Evolutionary conservation across 2,113 vertebrate species (phyloP), one percentile per base, ranked within the genome.

Genomic region (Stegastes partitus): DNA sequence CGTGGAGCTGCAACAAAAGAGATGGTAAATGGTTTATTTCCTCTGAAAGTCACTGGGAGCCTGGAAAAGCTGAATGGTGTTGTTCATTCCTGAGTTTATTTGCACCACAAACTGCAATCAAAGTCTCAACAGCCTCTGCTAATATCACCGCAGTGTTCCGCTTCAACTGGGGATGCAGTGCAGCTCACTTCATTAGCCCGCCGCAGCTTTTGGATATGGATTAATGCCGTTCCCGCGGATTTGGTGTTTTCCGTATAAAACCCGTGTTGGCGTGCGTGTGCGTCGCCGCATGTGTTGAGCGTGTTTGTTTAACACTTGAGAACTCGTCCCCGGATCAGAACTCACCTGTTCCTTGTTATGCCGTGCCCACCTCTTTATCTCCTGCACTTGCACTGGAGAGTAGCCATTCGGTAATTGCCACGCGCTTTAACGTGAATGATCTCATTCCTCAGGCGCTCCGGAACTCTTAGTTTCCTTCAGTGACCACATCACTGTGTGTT

Each of bases 1-100:
- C n/a, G 6, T 63, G 49, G 42, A 5, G 62, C 55, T 64, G 54
- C 45, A 67, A 51, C 54, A 61, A 74, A 70, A 56, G 23, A 64
- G 37, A 42, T 25, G 62, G 31, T 45, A 58, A 78, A 68, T 3
- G 49, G 14, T 76, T 77, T 76, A 42, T 69, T 87, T 68, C 67
- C 68, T 72, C 23, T 21, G 19, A 42, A 53, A 68, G 62, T 81
- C 70, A 67, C 23, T 63, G 22, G 14, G 5, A 84, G 71, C 42
- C 56, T 75, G 82, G 84, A 86, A 85, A 75, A 76, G 73, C 84
- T 85, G 75, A 83, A 79, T 62, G 78, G 11, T 86, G 76, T 84
- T 88, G 84, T 86, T 91, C 79, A 91, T 90, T 87, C 84, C 77
- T 5, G 0, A 75, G 56, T 91, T 87, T 89, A 89, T 90, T 83